Base-by-base conservation (phyloP, 2,797 vertebrate genomes). In the Spheniscus humboldti region DNA sequence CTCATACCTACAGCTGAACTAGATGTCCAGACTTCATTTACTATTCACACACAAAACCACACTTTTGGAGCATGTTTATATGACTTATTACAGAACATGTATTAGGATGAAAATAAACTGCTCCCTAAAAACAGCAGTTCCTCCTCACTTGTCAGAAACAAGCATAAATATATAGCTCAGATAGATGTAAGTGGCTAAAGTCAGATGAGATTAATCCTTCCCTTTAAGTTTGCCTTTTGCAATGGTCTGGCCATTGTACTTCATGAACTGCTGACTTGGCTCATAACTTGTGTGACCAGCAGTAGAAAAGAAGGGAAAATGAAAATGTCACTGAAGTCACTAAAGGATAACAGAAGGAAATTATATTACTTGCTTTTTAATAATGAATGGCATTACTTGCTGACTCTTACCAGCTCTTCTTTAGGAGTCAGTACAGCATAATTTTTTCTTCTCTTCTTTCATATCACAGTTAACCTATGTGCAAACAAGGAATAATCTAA, bases 401-500 rank as follows among this genome's bases (percentile, higher is more conserved):
- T 82, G 80, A 67, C 30, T 79, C 47, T 67, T 73, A n/a, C 35
- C 33, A 92, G 39, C 16, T 59, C 56, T 78, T 67, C 86, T 92
- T 84, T 39, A 93, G 53, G 86, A 94, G 86, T 88, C 37, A 48
- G n/a, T 72, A 11, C 50, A 69, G 27, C 14, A 62, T 79, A 41
- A 35, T 64, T 75, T 90, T 90, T 94, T 84, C 30, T 84, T 83
- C 64, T 88, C n/a, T 80, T 93, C 57, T 93, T 94, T 96, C 91
- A 90, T 84, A 95, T 84, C 92, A 92, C 77, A 89, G 77, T 87
- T 96, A 96, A 96, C 88, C 94, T 96, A 79, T 92, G 74, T 85
- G 91, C 94, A 96, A 96, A 95, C 56, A 96, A 88, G 80, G 90
- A 96, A 69, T 93, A 93, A 95, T 96, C 88, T 79, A 59, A 95